Base-by-base conservation (phyloP, 2,797 vertebrate genomes). In the Thripadectes ignobilis region DNA sequence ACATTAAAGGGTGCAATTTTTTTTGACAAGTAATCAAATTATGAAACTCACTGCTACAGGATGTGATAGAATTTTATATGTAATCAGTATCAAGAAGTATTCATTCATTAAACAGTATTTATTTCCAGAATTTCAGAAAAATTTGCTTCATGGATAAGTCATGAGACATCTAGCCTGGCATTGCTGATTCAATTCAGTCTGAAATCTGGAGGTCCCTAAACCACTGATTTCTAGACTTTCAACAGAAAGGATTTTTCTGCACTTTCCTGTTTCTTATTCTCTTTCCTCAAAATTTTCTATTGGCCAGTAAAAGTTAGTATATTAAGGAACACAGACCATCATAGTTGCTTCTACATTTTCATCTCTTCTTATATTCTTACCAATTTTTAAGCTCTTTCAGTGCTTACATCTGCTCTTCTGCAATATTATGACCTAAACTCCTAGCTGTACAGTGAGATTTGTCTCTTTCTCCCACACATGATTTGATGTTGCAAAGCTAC, bases 401-500 rank as follows among this genome's bases (percentile, higher is more conserved):
- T 67, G 51, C 30, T 69, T 88, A 27, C 8, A 73, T 63, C 48
- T 91, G 18, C 68, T 88, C 2, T 92, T 92, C 63, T 69, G 23
- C 48, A 54, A 29, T 38, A 67, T 76, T 94, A 55, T 45, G 41
- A 45, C 36, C 72, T 83, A 46, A 87, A 77, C 54, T 89, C 39
- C 30, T 55, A 80, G 30, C 20, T 48, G n/a, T 52, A 77, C 39
- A 83, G 49, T 14, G 12, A 83, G 49, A 92, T 80, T 73, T 89
- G 30, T 51, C 41, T 90, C 62, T 72, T 81, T 90, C 71, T 92
- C 89, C 86, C 51, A 88, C 87, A 78, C 54, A 88, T 18, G 23
- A 68, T 30, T 88, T 74, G 55, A 82, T 74, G 49, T 67, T 92
- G 61, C 78, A 94, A 80, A 94, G 62, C 62, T 91, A 75, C 85